Evolutionary conservation across 2,797 vertebrate genomes (phyloP), one percentile per base, ranked within the genome.

Genomic region (Notolepis coatsorum): DNA sequence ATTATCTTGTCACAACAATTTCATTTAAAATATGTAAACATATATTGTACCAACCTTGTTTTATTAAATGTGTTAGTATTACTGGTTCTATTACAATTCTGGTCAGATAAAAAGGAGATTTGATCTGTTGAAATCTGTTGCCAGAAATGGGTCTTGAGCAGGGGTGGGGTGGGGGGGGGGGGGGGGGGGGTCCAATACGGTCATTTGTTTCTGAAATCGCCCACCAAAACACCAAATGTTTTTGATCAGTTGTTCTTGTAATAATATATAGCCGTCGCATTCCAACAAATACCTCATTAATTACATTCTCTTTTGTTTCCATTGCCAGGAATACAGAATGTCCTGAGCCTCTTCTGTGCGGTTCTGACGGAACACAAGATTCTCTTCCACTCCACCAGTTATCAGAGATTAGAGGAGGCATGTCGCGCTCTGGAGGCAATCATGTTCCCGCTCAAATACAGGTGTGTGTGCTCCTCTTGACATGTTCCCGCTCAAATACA

Each of bases 371-470:
- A 99, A 86, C 97, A 99, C 86, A 99, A 99, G 74, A 94, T 99
- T 92, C 90, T 99, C 53, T 99, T 99, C 82, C 96, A 99, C 87
- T 99, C 98, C 54, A 94, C 93, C 83, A 99, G 97, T 88, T 99
- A 99, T 89, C 97, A 99, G 92, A 92, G 98, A 78, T 94, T 99
- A 5, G 96, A 93, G 33, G 97, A 99, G 90, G 97, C 98, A 3
- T 94, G 94, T 59, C 94, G 98, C 20, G 97, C 96, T 31, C 86
- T 99, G 56, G 96, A 98, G 86, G 95, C 98, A 48, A 91, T 99
- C 71, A 98, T 99, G 95, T 99, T 98, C 91, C 98, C 97, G 56
- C 94, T 99, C 35, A 98, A 97, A 84, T 99, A 99, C 81, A 99
- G 97, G 97, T 96, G 73, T 92, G 82, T 18, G 71, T 49, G 49